Conservation (phyloP, 2,888 invertebrate species). For the Belgica antarctica region DNA sequence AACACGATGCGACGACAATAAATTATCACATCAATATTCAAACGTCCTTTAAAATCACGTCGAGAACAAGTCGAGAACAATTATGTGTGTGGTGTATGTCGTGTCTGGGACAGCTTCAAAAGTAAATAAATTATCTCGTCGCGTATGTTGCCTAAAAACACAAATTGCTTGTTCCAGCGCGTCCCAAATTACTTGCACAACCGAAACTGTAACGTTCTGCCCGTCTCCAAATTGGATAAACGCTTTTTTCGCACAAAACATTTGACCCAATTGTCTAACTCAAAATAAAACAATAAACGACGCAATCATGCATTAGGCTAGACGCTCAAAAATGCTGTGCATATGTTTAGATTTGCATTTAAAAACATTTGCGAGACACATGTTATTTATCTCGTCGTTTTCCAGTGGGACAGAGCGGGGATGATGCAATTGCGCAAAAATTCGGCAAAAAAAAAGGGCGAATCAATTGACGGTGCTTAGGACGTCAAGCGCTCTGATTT, state of each 20-base stretch:
- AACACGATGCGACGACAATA: not conserved
- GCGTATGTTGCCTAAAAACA: not conserved
- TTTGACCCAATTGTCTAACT: slow-evolving; percentile 42
- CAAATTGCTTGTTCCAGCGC: not conserved
- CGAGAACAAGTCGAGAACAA: not conserved
- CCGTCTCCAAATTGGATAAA: slow-evolving; percentile 31
- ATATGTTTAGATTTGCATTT: not conserved
- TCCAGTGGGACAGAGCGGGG: too few species aligned
- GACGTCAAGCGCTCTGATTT: too few species aligned
- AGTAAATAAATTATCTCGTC: slow-evolving; percentile 22
- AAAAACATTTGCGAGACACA: not conserved
- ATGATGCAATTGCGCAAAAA: too few species aligned
- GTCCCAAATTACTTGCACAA: not conserved
- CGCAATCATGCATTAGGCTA: slow-evolving; percentile 17
- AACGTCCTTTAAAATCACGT: not conserved
- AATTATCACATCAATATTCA: not conserved
- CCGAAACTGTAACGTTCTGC: slow-evolving; percentile 6
- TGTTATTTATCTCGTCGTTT: not conserved
- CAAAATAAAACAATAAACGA: slow-evolving; percentile 8
- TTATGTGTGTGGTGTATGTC: not conserved
- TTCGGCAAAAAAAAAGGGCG: too few species aligned
- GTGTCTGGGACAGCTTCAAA: not conserved
- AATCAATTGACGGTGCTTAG: too few species aligned
- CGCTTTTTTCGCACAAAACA: slow-evolving; percentile 31
- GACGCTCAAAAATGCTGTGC: slow-evolving; percentile 31